A percentile compares a stretch with the other conserved stretches of the same genome.
Conservation (phyloP, 1,140 invertebrate genomes). For the Drosophila kurseongensis region DNA sequence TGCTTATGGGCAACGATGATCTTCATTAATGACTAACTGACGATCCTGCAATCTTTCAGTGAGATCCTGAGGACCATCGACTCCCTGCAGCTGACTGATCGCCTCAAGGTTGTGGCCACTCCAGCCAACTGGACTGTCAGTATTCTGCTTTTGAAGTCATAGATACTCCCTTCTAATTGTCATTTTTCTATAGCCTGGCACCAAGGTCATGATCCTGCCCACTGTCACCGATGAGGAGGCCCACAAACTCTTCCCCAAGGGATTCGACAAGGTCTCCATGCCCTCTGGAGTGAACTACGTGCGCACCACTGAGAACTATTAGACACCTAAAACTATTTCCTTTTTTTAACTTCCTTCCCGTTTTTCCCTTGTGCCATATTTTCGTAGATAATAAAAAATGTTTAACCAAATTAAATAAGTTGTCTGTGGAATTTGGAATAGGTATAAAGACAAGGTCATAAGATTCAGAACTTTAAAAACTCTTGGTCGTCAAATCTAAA, state of each 20-base stretch:
- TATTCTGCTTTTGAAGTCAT: neutral
- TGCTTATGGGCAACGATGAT: neutral
- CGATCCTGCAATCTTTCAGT: constrained; percentile 85
- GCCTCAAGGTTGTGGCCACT: constrained; percentile 90
- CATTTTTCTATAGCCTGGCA: constrained; percentile 87
- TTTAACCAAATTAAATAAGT: too few relatives aligned
- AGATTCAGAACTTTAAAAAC: too few relatives aligned
- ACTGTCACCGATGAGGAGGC: constrained; percentile 89
- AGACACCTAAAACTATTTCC: too few relatives aligned
- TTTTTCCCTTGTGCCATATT: too few relatives aligned
- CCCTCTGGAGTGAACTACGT: constrained; percentile 93
- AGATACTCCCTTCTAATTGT: constrained; percentile 30
- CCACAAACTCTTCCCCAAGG: constrained; percentile 89
- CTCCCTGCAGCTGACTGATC: constrained; percentile 93
- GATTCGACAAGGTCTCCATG: constrained; percentile 88
- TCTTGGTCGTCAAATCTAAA: too few relatives aligned
- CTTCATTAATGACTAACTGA: neutral
- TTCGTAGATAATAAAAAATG: too few relatives aligned
- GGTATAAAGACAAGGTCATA: too few relatives aligned
- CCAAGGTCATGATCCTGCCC: constrained; percentile 93
- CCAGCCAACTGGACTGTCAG: constrained; percentile 94
- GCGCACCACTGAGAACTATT: constrained; percentile 90
- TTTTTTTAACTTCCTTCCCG: too few relatives aligned
- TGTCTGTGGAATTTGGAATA: too few relatives aligned
- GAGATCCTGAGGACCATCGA: constrained; percentile 96